A percentile compares a stretch with the other conserved stretches of the same genome.
These are phyloP conservation scores for Thalassoma bifasciatum DNA, from an alignment of 2,113 vertebrate genomes.

Conservation along the genomic window DNA sequence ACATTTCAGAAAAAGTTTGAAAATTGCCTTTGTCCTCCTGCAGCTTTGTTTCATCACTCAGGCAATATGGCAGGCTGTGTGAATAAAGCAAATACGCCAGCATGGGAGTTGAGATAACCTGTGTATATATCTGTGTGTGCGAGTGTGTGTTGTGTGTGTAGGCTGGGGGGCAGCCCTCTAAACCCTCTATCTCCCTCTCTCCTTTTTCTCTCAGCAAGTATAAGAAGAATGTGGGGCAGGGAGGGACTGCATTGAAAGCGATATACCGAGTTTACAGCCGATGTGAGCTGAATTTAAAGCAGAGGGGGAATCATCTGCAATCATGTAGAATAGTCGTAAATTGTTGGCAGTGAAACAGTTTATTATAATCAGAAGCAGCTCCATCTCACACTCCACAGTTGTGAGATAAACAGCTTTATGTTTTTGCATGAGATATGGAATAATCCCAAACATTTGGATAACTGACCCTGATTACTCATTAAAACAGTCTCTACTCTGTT, in stretches of 20 bases:
- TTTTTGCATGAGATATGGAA: background rate
- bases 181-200: constrained; percentile 31
- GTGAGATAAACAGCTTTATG: background rate
- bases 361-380: constrained; percentile 17
- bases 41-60: constrained; percentile 37
- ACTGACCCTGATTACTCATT: background rate
- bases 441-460: background rate
- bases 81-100: constrained; percentile 52
- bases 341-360: constrained; percentile 7
- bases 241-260: constrained; percentile 37
- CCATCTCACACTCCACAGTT: background rate
- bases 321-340: background rate
- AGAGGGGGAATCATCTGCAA: background rate
- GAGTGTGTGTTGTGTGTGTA: constrained; percentile 8
- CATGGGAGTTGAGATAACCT: constrained; percentile 38
- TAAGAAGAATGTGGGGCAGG: constrained; percentile 41
- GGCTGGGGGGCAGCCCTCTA: constrained; percentile 55
- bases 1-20: constrained; percentile 6
- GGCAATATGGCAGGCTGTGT: constrained; percentile 12
- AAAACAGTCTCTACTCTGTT: too few relatives aligned
- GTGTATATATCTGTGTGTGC: constrained; percentile 6
- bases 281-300: constrained; percentile 34
- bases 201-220: constrained; percentile 32
- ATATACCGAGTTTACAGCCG: constrained; percentile 7
- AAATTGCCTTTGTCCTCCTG: constrained; percentile 13